Percentiles rank a stretch among this genome's conserved stretches.
Conservation (phyloP, 2,888 invertebrate genomes). For the Ophion obscuratus region DNA sequence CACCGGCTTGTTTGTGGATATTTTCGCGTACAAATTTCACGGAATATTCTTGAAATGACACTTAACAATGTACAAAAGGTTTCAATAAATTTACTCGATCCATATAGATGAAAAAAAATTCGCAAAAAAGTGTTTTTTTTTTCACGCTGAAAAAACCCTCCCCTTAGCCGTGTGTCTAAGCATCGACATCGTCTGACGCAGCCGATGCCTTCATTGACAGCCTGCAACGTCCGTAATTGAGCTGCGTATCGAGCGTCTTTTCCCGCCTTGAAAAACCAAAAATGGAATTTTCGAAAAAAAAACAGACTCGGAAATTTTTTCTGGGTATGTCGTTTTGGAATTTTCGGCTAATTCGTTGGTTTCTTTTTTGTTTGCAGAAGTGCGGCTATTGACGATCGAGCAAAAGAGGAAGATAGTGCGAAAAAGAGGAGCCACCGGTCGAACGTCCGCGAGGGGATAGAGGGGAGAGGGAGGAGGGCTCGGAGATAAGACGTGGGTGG, state of each 20-base stretch:
- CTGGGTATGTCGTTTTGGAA: background rate
- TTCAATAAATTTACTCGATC: no score
- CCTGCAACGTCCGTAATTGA: conserved; percentile 53
- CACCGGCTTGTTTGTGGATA: no score
- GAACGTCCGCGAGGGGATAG: conserved; percentile 5
- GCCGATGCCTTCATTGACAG: background rate
- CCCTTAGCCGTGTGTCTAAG: no score
- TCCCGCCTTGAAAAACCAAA: background rate
- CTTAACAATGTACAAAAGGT: no score
- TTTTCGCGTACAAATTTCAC: no score
- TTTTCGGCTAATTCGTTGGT: background rate
- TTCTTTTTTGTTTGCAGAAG: conserved; percentile 50
- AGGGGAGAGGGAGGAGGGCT: conserved; percentile 65
- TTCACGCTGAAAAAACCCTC: no score
- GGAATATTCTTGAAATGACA: no score
- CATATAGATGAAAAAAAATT: no score
- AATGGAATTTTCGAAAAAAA: background rate
- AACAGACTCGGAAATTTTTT: background rate
- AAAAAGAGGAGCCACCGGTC: background rate
- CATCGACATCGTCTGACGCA: no score
- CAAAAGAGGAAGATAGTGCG: background rate
- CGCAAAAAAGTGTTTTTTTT: no score
- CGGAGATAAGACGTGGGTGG: conserved; percentile 73
- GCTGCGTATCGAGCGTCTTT: conserved; percentile 53
- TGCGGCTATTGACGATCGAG: background rate